Conservation (phyloP, 2,113 vertebrate species). For the Lanius ludovicianus region DNA sequence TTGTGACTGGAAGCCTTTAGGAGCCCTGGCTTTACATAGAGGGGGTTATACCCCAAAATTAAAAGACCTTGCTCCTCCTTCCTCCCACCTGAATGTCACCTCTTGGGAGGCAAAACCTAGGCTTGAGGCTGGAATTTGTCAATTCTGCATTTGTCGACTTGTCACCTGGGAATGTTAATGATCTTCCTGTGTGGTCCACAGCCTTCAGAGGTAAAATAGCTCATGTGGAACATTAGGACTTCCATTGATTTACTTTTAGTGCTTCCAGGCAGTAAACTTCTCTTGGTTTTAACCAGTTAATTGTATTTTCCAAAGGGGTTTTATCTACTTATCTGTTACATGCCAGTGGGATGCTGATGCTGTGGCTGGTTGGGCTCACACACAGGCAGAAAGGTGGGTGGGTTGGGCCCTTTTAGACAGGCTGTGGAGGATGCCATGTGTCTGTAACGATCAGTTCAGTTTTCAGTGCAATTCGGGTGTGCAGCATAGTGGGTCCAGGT, state of each 20-base stretch:
- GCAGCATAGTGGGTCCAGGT: background rate
- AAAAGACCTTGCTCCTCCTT: background rate
- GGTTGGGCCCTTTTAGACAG: background rate
- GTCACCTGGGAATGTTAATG: background rate
- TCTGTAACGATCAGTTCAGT: background rate
- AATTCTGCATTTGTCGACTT: background rate
- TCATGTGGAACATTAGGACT: background rate
- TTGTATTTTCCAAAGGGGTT: background rate
- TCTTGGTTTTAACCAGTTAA: background rate
- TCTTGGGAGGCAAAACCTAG: background rate
- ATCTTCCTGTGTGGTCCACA: background rate
- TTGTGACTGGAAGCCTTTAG: background rate
- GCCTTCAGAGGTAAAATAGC: background rate
- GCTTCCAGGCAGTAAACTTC: background rate
- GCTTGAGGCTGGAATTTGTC: background rate
- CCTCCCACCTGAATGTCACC: background rate
- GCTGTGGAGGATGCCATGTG: background rate
- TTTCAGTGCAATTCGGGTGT: background rate
- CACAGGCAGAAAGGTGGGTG: background rate
- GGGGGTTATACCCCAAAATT: background rate
- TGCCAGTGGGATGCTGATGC: background rate
- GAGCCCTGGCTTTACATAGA: background rate
- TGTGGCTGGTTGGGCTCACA: background rate
- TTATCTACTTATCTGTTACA: background rate
- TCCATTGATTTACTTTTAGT: conserved; percentile 9